Conservation (phyloP, 2,113 vertebrate genomes). For the Rhegmatorhina hoffmannsi region DNA sequence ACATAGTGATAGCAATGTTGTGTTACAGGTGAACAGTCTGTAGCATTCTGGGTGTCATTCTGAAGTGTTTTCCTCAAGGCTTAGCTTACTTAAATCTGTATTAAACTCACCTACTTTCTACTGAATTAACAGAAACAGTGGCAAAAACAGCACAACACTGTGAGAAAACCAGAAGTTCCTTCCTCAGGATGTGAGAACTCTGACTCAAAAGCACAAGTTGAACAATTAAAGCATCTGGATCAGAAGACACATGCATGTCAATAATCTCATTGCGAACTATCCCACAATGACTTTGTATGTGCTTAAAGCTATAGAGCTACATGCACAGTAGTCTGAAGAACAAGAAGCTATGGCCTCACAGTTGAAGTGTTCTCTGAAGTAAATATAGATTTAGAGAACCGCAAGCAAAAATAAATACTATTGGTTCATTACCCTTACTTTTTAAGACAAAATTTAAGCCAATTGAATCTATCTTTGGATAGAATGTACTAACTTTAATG, state of each 20-base stretch:
- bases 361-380: not conserved
- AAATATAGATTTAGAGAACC: not conserved
- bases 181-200: not conserved
- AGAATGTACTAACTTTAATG: not conserved
- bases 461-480: not conserved
- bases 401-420: not conserved
- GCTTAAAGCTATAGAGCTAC: not conserved
- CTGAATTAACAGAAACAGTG: not conserved
- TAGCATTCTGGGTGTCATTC: not conserved
- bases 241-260: not conserved
- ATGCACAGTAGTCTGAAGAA: not conserved
- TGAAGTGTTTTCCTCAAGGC: not conserved
- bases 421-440: no score
- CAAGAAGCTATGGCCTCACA: not conserved
- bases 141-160: not conserved
- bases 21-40: not conserved
- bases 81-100: not conserved
- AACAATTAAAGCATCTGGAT: not conserved
- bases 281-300: not conserved
- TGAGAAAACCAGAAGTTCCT: not conserved
- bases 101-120: not conserved
- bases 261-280: not conserved
- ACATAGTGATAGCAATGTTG: not conserved
- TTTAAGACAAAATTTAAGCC: not conserved
- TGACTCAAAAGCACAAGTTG: not conserved